Evolutionary conservation across 2,113 vertebrate genomes (phyloP).

Genomic region (Sminthopsis crassicaudata): DNA sequence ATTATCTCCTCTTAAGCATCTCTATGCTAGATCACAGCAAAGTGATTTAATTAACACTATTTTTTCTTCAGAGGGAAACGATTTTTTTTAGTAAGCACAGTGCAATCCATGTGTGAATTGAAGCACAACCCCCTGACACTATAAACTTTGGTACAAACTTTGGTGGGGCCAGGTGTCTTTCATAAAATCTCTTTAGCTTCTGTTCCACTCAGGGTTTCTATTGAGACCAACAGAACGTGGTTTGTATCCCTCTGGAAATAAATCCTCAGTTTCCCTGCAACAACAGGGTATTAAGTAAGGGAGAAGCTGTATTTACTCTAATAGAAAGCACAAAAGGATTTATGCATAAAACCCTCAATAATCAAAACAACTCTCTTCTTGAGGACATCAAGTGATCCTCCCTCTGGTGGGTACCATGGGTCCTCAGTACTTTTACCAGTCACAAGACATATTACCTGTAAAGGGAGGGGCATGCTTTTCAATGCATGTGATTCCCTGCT

Average conservation of each 20-base stretch:
- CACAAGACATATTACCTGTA: neutral
- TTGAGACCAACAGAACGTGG: neutral
- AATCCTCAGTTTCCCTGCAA: neutral
- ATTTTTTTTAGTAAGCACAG: neutral
- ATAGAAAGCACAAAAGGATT: neutral
- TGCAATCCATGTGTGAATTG: neutral
- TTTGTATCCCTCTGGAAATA: neutral
- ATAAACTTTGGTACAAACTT: neutral
- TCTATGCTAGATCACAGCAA: neutral
- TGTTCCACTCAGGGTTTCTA: neutral
- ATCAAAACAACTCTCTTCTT: neutral
- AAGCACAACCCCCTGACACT: neutral
- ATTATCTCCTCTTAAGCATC: neutral
- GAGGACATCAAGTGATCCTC: neutral
- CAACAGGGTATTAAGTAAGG: neutral
- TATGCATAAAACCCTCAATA: neutral
- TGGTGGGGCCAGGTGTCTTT: neutral
- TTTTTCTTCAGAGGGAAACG: neutral
- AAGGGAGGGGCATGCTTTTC: neutral
- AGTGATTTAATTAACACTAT: neutral
- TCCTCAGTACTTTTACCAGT: neutral
- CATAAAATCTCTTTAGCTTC: neutral
- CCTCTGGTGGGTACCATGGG: neutral
- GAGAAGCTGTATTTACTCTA: neutral
- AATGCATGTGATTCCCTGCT: neutral